These are phyloP conservation scores for Theropithecus gelada DNA, from an alignment of 2,113 vertebrate species.

Conservation along the genomic window DNA sequence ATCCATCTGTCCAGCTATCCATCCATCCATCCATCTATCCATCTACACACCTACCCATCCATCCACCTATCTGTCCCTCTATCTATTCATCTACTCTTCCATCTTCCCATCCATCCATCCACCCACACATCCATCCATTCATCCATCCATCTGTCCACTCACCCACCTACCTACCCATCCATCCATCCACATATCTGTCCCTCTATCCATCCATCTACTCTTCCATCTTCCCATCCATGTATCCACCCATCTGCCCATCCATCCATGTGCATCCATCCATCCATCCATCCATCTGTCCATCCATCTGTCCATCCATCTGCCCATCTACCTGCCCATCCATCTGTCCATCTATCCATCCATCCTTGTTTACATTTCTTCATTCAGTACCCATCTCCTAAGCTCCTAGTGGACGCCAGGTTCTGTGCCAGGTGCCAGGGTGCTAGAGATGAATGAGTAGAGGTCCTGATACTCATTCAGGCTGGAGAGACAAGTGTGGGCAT, in stretches of 20 bases:
- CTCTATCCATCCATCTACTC: too few relatives aligned
- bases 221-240: background rate
- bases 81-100: too few relatives aligned
- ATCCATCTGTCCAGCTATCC: background rate
- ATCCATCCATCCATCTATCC: fast-evolving
- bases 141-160: background rate
- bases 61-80: background rate
- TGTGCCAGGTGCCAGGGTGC: background rate
- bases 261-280: too few relatives aligned
- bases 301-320: too few relatives aligned
- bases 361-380: too few relatives aligned
- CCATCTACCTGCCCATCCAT: too few relatives aligned
- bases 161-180: background rate
- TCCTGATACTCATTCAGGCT: background rate
- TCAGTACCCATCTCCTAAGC: background rate
- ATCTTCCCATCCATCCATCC: too few relatives aligned
- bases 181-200: background rate
- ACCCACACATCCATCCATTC: too few relatives aligned
- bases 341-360: background rate
- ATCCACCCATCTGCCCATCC: background rate
- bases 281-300: background rate
- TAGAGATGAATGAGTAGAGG: background rate
- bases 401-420: background rate
- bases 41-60: background rate
- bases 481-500: background rate